Base-by-base conservation (phyloP, 2,888 invertebrate species). In the Daptonema setosum region DNA sequence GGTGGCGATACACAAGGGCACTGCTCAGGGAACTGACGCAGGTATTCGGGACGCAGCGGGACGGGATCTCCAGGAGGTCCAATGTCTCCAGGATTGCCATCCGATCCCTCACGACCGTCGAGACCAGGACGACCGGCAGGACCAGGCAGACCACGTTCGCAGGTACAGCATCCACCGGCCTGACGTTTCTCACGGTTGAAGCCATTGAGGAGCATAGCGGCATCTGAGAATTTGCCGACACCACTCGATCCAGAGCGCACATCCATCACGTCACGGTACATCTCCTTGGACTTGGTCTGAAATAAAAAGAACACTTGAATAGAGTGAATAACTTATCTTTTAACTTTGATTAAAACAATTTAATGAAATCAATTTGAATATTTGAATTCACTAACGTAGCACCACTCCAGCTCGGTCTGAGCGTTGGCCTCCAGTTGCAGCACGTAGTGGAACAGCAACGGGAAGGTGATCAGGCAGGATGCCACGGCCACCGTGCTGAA, bases 141-240 rank as follows among this genome's bases (percentile, higher is more conserved):
- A 51, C 69, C 69, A 43, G 69, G 67, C n/a, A 66, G 62, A 53
- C 69, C 69, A 52, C 67, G 63, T 57, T 66, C 63, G 56, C 69
- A 69, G 5, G 66, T 65, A 55, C 66, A 66, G 58, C 65, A 50
- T 50, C 50, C 50, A 5, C 2, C 3, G 25, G 50, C 50, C 50
- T 50, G 50, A 20, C 25, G 26, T 8, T 50, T 28, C 50, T 50
- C 50, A 5, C 50, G 3, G n/a, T n/a, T n/a, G 26, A 50, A 25
- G 26, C 26, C 26, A 26, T 50, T 50, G 26, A 50, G 11, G 50
- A 26, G 26, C 26, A 50, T 26, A 30, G 52, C 52, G 51, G n/a
- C 51, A 28, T 22, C 56, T 3, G 50, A 11, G 26, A 50, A 8
- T 26, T 26, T 17, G 50, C 50, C 50, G 17, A 22, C 5, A 11